These are phyloP conservation scores for Hexactinellida sp. DNA, from an alignment of 37 sponge, comb jelly and placozoan species.

Conservation along the genomic window DNA sequence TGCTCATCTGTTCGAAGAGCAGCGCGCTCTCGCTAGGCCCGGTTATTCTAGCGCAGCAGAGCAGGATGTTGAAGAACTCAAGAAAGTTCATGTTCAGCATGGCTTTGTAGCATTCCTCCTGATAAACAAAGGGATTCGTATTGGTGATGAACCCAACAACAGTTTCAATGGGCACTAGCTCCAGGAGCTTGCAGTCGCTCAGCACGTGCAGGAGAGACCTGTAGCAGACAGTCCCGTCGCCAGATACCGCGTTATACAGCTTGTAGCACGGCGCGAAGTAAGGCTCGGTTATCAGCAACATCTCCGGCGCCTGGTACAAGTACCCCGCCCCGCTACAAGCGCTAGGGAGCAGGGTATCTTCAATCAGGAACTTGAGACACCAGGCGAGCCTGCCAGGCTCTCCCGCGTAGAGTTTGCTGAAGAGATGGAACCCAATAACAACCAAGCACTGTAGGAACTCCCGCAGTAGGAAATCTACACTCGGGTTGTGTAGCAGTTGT, in stretches of 20 bases:
- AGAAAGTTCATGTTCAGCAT: background rate
- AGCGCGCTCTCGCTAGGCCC: background rate
- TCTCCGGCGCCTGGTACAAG: background rate
- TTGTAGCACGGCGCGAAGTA: background rate
- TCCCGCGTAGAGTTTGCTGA: background rate
- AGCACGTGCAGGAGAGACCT: background rate
- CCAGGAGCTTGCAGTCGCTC: background rate
- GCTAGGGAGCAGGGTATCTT: background rate
- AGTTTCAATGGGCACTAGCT: background rate
- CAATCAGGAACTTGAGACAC: background rate
- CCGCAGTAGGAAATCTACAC: constrained; percentile 39
- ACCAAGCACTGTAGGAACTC: constrained; percentile 61
- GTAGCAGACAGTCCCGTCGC: background rate
- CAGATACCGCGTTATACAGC: background rate
- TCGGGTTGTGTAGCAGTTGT: constrained; percentile 12
- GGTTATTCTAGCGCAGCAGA: background rate
- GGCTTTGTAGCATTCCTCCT: background rate
- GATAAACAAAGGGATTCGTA: background rate
- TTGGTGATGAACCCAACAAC: background rate
- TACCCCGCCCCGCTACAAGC: background rate
- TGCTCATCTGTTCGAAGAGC: background rate
- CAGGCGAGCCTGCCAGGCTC: constrained; percentile 2
- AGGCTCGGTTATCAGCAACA: background rate
- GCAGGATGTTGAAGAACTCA: background rate
- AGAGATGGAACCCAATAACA: constrained; percentile 27